phyloP scores from a whole-genome alignment of 2,888 invertebrate genomes.

The Orthosia incerta region DNA sequence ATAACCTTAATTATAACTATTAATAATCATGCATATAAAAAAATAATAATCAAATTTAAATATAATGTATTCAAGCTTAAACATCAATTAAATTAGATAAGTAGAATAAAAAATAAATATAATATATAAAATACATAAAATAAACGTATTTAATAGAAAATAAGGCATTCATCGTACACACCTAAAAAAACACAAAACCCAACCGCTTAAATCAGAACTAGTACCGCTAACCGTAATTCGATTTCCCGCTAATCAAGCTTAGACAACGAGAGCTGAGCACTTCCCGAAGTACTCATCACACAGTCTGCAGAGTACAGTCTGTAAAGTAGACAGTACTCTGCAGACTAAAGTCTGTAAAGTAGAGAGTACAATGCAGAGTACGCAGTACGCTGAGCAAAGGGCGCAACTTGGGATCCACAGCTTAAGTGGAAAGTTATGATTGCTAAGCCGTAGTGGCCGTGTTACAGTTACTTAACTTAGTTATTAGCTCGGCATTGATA shows the following conservation, averaged over 20 bases:
- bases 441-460: slow-evolving; percentile 55
- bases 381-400: slow-evolving; percentile 32
- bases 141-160: neutral
- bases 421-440: slow-evolving; percentile 71
- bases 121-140: too few relatives aligned
- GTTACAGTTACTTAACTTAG: slow-evolving; percentile 61
- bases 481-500: slow-evolving; percentile 63
- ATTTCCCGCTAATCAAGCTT: slow-evolving; percentile 54
- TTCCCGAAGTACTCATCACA: slow-evolving; percentile 17
- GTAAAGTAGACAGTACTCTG: slow-evolving; percentile 16
- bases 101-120: too few relatives aligned
- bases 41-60: too few relatives aligned
- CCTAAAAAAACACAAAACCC: neutral
- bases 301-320: slow-evolving; percentile 19
- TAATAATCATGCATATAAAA: too few relatives aligned
- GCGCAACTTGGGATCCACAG: slow-evolving; percentile 51
- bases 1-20: too few relatives aligned
- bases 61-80: too few relatives aligned
- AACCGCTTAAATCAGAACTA: slow-evolving; percentile 20
- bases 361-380: slow-evolving; percentile 5
- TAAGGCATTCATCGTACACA: neutral
- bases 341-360: slow-evolving; percentile 21
- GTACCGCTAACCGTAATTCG: slow-evolving; percentile 38
- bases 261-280: slow-evolving; percentile 23
- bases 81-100: too few relatives aligned